phyloP scores from a whole-genome alignment of 2,888 invertebrate genomes.

The Dinocampus coccinellae region DNA sequence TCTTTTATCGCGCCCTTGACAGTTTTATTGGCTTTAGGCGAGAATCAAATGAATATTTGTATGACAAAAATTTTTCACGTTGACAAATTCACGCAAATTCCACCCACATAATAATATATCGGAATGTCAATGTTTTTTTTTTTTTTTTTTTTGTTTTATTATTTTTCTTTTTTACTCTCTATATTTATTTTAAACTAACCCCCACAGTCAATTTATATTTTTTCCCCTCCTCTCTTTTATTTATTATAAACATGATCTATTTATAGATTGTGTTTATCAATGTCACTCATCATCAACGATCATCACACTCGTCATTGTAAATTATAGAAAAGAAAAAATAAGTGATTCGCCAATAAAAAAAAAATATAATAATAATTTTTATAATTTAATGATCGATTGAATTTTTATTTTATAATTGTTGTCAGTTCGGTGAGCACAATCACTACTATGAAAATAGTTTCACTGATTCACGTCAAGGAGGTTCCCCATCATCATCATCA shows the following conservation, averaged over 20 bases:
- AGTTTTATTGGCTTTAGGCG: not conserved
- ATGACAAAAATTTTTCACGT: not conserved
- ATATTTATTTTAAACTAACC: conserved; percentile 31
- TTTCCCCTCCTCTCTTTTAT: not conserved
- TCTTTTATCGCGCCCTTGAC: not conserved
- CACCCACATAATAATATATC: conserved; percentile 39
- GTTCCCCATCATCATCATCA: not conserved
- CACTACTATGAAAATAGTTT: not conserved
- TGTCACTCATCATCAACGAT: conserved; percentile 26
- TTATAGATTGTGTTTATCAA: not conserved
- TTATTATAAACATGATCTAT: not conserved
- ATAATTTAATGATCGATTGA: not conserved
- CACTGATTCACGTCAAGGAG: not conserved
- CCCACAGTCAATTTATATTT: conserved; percentile 49
- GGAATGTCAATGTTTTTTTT: conserved; percentile 53
- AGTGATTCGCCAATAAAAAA: not conserved
- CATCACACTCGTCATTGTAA: not conserved
- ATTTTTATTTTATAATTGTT: not conserved
- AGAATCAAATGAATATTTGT: not conserved
- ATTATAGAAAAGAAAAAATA: conserved; percentile 10
- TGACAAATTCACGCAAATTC: not conserved
- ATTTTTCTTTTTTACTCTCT: conserved; percentile 13
- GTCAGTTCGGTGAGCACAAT: not conserved
- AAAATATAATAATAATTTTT: no score
- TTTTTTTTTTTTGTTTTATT: no score